Conservation (phyloP, 2,797 vertebrate species). For the Fistularia tabacaria region DNA sequence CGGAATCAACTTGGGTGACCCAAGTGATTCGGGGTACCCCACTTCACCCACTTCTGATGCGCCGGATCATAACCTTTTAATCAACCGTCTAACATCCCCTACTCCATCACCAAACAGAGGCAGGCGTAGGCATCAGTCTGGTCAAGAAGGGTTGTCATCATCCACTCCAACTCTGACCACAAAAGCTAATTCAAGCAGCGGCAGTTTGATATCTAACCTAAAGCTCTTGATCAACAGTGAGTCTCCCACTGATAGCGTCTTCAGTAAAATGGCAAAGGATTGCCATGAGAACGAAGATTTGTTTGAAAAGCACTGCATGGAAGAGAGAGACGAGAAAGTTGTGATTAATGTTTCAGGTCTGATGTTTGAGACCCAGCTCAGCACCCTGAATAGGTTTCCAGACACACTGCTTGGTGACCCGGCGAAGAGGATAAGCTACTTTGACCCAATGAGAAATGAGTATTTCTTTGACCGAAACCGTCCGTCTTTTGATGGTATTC, state of each 20-base stretch:
- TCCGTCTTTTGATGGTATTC: conserved; percentile 93
- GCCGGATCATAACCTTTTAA: conserved; percentile 63
- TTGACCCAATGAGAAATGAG: conserved; percentile 95
- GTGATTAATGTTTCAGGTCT: conserved; percentile 94
- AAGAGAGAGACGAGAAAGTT: conserved; percentile 87
- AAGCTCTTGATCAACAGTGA: conserved; percentile 83
- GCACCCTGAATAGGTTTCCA: conserved; percentile 91
- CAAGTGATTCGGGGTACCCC: conserved; percentile 81
- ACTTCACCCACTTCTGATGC: conserved; percentile 75
- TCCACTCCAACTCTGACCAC: conserved; percentile 66
- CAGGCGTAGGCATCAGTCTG: conserved; percentile 40
- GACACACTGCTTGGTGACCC: conserved; percentile 90
- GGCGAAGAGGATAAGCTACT: conserved; percentile 88
- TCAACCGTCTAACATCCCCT: conserved; percentile 58
- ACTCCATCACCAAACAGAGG: conserved; percentile 64
- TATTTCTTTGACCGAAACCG: conserved; percentile 98
- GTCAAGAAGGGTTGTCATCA: conserved; percentile 55
- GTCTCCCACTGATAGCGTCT: conserved; percentile 82
- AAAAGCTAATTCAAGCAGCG: conserved; percentile 78
- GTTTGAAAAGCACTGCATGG: conserved; percentile 75
- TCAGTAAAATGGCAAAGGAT: conserved; percentile 83
- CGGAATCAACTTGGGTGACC: conserved; percentile 81
- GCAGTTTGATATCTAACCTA: conserved; percentile 86
- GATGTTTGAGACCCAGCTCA: conserved; percentile 91
- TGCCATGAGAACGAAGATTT: conserved; percentile 75